Conservation (phyloP, 2,888 invertebrate species). For the Halictus ligatus region DNA sequence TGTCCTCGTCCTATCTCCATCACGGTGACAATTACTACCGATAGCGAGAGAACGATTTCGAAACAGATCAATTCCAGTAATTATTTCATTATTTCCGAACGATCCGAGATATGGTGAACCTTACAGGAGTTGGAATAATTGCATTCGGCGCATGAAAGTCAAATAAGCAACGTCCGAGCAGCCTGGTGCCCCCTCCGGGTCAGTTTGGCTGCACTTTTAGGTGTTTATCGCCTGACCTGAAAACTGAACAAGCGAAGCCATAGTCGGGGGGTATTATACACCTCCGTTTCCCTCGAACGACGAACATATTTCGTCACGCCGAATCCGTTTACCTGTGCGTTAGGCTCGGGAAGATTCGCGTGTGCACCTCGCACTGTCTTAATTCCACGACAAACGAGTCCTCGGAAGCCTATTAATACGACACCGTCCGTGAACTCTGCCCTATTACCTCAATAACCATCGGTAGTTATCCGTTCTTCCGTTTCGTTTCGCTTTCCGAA, state of each 20-base stretch:
- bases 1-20: neutral
- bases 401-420: neutral
- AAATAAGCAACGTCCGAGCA: conserved; percentile 6
- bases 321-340: conserved; percentile 44
- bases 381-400: conserved; percentile 13
- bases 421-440: neutral
- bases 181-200: neutral
- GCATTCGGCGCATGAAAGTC: conserved; percentile 24
- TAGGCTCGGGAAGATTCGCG: conserved; percentile 6
- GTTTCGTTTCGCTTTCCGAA: neutral
- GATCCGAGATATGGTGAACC: neutral
- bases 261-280: conserved; percentile 31
- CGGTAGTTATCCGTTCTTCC: too few species aligned
- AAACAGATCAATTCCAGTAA: neutral
- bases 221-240: conserved; percentile 56
- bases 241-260: conserved; percentile 50
- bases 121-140: conserved; percentile 22
- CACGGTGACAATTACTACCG: neutral
- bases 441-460: neutral
- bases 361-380: conserved; percentile 14
- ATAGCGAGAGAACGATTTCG: neutral
- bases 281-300: conserved; percentile 34
- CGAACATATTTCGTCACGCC: conserved; percentile 45
- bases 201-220: conserved; percentile 48
- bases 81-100: neutral